Percentiles rank a stretch among this genome's conserved stretches.
Conservation (phyloP, 2,888 invertebrate genomes). For the Synanthedon vespiformis region DNA sequence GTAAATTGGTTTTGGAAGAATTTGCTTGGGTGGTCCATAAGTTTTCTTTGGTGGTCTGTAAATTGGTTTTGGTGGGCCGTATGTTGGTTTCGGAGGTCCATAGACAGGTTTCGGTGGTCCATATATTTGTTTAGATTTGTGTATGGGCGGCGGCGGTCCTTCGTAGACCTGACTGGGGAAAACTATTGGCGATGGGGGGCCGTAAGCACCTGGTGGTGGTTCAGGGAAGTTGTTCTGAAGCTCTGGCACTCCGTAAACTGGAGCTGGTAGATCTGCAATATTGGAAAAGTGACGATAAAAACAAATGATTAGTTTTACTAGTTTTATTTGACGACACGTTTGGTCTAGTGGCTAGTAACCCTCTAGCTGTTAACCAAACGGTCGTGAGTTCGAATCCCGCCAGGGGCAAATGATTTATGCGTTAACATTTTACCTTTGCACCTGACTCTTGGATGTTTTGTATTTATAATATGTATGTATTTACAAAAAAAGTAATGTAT, state of each 20-base stretch:
- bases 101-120: slow-evolving; percentile 45
- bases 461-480: too few species aligned
- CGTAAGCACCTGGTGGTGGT: slow-evolving; percentile 55
- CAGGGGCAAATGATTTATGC: too few species aligned
- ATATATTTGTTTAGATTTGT: slow-evolving; percentile 43
- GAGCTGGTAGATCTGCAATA: slow-evolving; percentile 64
- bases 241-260: slow-evolving; percentile 72
- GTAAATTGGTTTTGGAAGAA: slow-evolving; percentile 36
- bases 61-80: slow-evolving; percentile 48
- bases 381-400: too few species aligned
- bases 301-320: neutral
- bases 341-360: too few species aligned
- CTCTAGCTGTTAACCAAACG: too few species aligned
- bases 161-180: slow-evolving; percentile 52
- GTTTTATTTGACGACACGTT: too few species aligned
- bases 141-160: slow-evolving; percentile 62
- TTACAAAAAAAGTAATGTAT: too few species aligned
- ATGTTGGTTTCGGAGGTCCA: slow-evolving; percentile 53
- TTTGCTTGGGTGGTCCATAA: slow-evolving; percentile 40
- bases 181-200: slow-evolving; percentile 59
- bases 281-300: slow-evolving; percentile 1
- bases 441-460: too few species aligned
- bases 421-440: too few species aligned
- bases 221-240: slow-evolving; percentile 33
- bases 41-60: slow-evolving; percentile 42